phyloP scores from a whole-genome alignment of 1,140 invertebrate genomes.

The Gryllus bimaculatus region DNA sequence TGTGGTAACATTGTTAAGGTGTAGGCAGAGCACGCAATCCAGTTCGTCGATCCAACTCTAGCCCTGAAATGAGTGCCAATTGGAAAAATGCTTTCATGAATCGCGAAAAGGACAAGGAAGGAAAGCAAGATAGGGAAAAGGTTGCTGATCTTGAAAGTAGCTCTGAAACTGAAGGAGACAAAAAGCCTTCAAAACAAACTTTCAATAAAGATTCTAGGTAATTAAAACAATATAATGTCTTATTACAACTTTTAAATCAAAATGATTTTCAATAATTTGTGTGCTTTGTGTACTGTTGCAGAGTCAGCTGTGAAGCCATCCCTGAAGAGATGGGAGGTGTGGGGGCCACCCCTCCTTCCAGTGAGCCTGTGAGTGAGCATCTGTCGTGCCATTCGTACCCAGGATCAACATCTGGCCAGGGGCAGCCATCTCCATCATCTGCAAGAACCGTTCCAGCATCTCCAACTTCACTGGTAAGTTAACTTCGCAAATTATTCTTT shows the following conservation, averaged over 20 bases:
- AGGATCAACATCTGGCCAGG: not conserved
- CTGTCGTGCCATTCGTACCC: conserved; percentile 33
- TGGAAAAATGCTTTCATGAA: conserved; percentile 62
- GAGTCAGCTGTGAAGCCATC: conserved; percentile 79
- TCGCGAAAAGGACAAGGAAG: conserved; percentile 29
- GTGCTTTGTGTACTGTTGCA: conserved; percentile 20
- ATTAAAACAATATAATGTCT: not conserved
- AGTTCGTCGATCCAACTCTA: conserved; percentile 76
- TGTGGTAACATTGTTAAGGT: too few species aligned
- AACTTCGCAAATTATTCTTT: too few species aligned
- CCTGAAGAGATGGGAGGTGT: conserved; percentile 64
- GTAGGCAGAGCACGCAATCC: conserved; percentile 54
- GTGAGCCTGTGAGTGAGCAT: conserved; percentile 32
- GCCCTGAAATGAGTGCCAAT: conserved; percentile 79
- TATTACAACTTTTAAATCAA: not conserved
- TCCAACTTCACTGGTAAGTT: conserved; percentile 24
- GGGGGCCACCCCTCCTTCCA: conserved; percentile 47
- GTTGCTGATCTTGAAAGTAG: conserved; percentile 32
- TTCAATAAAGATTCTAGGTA: conserved; percentile 56
- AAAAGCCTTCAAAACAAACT: conserved; percentile 52
- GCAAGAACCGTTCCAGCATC: conserved; percentile 29
- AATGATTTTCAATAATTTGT: not conserved
- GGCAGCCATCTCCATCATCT: not conserved
- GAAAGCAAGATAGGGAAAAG: conserved; percentile 12
- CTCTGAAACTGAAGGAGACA: conserved; percentile 40